These are phyloP conservation scores for Microcebus jonahi DNA, from an alignment of 2,113 vertebrate species.

Conservation along the genomic window DNA sequence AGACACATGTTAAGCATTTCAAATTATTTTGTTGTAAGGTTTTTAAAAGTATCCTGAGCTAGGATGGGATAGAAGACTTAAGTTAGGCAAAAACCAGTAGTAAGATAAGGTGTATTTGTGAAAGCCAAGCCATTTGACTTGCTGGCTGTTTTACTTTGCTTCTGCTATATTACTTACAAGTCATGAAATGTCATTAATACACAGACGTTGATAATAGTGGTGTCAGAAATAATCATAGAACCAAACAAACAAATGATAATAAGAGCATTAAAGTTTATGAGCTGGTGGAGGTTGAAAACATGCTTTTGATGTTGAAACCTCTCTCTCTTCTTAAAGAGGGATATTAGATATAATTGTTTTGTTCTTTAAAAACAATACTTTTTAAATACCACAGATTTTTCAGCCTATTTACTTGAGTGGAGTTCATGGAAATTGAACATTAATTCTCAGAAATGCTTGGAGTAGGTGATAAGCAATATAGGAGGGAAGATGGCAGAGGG, in stretches of 20 bases:
- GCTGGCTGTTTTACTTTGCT: neutral
- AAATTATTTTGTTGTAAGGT: neutral
- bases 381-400: slow-evolving; percentile 18
- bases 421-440: slow-evolving; percentile 27
- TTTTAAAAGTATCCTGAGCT: slow-evolving; percentile 10
- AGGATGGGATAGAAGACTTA: neutral
- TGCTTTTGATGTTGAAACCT: slow-evolving; percentile 56
- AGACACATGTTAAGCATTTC: slow-evolving; percentile 20
- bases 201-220: slow-evolving; percentile 35
- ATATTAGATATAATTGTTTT: slow-evolving; percentile 57
- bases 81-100: neutral
- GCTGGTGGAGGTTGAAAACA: slow-evolving; percentile 40
- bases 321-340: neutral
- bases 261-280: slow-evolving; percentile 57
- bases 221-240: slow-evolving; percentile 60
- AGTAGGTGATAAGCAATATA: slow-evolving; percentile 12
- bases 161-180: slow-evolving; percentile 46
- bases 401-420: slow-evolving; percentile 43
- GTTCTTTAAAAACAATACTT: slow-evolving; percentile 46
- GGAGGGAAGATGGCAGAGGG: neutral
- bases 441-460: slow-evolving; percentile 34
- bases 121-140: slow-evolving; percentile 14
- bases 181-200: slow-evolving; percentile 24
- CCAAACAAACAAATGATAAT: slow-evolving; percentile 39
- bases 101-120: slow-evolving; percentile 13